Conservation (phyloP, 2,888 invertebrate species). For the Hermaeophaga mercurialis region DNA sequence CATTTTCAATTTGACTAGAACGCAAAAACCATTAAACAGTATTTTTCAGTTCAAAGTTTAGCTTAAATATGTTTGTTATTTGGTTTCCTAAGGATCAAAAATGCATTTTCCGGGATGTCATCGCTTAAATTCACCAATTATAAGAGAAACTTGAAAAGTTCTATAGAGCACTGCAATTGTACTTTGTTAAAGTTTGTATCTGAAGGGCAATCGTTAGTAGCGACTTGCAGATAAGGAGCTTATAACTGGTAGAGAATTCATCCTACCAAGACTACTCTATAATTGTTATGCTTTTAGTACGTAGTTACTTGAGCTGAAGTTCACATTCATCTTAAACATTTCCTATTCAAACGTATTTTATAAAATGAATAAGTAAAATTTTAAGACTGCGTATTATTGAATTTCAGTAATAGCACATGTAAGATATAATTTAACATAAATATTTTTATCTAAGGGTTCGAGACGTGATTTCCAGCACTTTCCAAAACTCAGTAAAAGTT, state of each 20-base stretch:
- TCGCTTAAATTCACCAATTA: neutral
- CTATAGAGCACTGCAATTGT: neutral
- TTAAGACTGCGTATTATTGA: too few relatives aligned
- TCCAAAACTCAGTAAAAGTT: too few relatives aligned
- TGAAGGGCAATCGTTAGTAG: neutral
- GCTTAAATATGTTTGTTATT: too few relatives aligned
- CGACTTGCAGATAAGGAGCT: neutral
- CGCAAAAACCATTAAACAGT: too few relatives aligned
- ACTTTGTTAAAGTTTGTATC: slow-evolving; percentile 1
- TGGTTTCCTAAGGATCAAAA: too few relatives aligned
- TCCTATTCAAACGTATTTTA: neutral
- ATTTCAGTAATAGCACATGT: too few relatives aligned
- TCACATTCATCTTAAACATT: neutral
- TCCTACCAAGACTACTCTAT: neutral
- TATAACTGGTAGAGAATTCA: neutral
- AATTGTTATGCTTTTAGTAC: slow-evolving; percentile 3
- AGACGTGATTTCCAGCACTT: too few relatives aligned
- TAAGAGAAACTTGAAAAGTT: neutral
- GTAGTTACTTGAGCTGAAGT: neutral
- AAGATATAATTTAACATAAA: too few relatives aligned
- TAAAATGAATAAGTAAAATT: too few relatives aligned
- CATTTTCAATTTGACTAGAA: too few relatives aligned
- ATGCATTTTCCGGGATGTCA: neutral
- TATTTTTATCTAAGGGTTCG: too few relatives aligned
- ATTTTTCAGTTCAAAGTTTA: too few relatives aligned